phyloP scores from a whole-genome alignment of 2,888 invertebrate species.

The Melipona beecheii region DNA sequence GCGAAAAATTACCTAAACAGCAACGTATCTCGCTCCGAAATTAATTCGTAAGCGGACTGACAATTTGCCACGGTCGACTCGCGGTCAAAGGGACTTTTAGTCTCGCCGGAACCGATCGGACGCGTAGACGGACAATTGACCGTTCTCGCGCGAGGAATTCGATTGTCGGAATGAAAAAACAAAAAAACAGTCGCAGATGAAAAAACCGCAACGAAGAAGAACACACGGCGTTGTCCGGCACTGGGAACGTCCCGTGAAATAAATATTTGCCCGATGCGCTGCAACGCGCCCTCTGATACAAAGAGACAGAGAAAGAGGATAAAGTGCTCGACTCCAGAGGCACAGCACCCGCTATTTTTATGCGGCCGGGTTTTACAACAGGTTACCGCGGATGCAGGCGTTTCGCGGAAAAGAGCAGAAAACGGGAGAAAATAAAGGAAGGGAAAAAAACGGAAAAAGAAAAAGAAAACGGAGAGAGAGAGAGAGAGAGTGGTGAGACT shows the following conservation, averaged over 20 bases:
- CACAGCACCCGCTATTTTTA: conserved; percentile 79
- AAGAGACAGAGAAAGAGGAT: conserved; percentile 62
- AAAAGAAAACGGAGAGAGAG: conserved; percentile 12
- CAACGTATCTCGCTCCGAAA: too few relatives aligned
- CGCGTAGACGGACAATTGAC: too few relatives aligned
- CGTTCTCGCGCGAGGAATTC: conserved; percentile 15
- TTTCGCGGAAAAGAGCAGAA: conserved; percentile 70
- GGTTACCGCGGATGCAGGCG: conserved; percentile 74
- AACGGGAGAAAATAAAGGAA: conserved; percentile 52
- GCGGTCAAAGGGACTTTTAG: too few relatives aligned
- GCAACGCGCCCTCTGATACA: conserved; percentile 68
- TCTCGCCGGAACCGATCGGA: too few relatives aligned
- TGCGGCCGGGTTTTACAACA: conserved; percentile 78
- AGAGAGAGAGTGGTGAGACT: conserved; percentile 1
- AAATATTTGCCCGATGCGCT: conserved; percentile 74
- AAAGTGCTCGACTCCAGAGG: conserved; percentile 56
- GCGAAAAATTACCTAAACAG: too few relatives aligned
- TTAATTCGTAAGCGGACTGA: too few relatives aligned
- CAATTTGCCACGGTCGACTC: too few relatives aligned
- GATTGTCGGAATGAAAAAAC: not conserved
- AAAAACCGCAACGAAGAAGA: conserved; percentile 4
- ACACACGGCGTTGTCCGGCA: conserved; percentile 43
- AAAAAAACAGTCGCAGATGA: not conserved
- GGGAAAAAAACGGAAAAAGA: conserved; percentile 21
- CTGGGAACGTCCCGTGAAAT: conserved; percentile 63